phyloP scores from a whole-genome alignment of 2,888 invertebrate genomes.

The Aleiodes testaceus region DNA sequence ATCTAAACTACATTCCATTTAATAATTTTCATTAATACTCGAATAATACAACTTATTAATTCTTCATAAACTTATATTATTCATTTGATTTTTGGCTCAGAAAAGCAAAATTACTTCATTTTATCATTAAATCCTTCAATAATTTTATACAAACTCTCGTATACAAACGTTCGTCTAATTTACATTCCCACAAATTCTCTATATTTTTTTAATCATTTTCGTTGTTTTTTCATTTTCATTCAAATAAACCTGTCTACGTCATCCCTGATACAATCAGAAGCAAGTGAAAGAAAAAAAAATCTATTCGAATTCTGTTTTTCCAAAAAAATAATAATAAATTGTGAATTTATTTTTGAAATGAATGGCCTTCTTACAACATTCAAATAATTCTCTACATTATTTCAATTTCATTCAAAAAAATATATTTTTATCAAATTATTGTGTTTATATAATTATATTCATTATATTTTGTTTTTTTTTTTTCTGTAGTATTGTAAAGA shows the following conservation, averaged over 20 bases:
- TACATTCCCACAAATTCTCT: background rate
- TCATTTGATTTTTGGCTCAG: conserved; percentile 28
- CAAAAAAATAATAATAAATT: too few species aligned
- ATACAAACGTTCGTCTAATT: background rate
- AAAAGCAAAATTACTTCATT: conserved; percentile 6
- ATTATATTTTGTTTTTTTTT: background rate
- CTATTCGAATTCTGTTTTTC: too few species aligned
- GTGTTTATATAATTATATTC: background rate
- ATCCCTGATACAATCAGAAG: too few species aligned
- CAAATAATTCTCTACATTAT: conserved; percentile 1
- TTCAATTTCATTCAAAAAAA: background rate
- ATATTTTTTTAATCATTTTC: background rate
- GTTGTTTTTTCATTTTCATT: background rate
- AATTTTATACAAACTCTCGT: conserved; percentile 11
- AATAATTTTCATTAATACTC: conserved; percentile 36
- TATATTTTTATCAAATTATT: conserved; percentile 14
- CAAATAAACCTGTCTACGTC: too few species aligned
- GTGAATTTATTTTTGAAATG: too few species aligned
- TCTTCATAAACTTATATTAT: conserved; percentile 4
- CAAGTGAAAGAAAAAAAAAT: too few species aligned
- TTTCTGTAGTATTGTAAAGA: background rate
- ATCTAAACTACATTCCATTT: background rate
- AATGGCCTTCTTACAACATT: background rate
- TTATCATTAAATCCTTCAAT: background rate
- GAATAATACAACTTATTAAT: conserved; percentile 33